Evolutionary conservation across 2,113 vertebrate species (phyloP).

Genomic region (Dicerorhinus sumatrensis): DNA sequence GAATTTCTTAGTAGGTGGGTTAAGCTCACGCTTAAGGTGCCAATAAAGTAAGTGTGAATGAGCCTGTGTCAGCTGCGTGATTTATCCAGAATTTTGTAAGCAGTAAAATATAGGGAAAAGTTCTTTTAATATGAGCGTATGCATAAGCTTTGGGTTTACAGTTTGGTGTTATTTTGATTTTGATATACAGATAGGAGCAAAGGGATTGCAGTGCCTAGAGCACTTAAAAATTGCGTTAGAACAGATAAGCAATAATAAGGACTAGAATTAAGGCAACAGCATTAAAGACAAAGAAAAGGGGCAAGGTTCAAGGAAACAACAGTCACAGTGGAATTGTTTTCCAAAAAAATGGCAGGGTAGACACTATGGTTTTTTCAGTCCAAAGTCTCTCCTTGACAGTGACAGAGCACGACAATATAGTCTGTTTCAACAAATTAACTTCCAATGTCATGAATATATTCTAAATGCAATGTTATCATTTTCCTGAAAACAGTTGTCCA

Average conservation of each 20-base stretch:
- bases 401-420: neutral
- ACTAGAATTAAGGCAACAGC: neutral
- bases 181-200: slow-evolving; percentile 39
- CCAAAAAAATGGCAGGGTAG: neutral
- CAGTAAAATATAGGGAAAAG: neutral
- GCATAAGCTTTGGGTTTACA: slow-evolving; percentile 6
- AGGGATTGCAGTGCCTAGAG: neutral
- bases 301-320: slow-evolving; percentile 3
- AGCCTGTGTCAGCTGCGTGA: neutral
- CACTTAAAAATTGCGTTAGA: neutral
- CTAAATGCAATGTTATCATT: slow-evolving; percentile 23
- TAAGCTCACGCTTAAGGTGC: neutral
- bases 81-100: slow-evolving; percentile 42
- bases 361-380: neutral
- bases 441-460: neutral
- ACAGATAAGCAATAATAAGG: neutral
- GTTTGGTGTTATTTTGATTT: slow-evolving; percentile 25
- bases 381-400: neutral
- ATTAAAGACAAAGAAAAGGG: neutral
- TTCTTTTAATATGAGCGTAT: neutral
- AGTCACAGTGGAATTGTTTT: neutral
- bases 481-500: neutral
- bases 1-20: neutral
- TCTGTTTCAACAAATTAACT: slow-evolving; percentile 30
- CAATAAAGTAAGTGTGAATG: neutral